Evolutionary conservation across 2,797 vertebrate genomes (phyloP).

Genomic region (Hippocampus kuda): DNA sequence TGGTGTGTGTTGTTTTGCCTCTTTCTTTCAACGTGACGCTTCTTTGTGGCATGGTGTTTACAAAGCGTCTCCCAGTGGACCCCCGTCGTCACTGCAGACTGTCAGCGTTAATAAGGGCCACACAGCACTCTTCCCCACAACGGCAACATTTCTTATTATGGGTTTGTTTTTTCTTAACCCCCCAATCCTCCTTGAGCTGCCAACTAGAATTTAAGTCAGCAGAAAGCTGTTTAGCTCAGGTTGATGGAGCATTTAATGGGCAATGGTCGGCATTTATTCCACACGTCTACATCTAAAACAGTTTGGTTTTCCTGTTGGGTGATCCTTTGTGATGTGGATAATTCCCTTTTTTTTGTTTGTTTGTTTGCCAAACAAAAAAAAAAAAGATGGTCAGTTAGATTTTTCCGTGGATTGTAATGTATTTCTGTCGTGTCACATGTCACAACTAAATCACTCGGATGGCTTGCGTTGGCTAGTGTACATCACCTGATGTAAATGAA

Average conservation of each 20-base stretch:
- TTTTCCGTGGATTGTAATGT: background rate
- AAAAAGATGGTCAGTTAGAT: background rate
- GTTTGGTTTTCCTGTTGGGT: conserved; percentile 3
- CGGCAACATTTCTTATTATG: conserved; percentile 15
- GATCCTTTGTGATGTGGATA: background rate
- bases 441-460: background rate
- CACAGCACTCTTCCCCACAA: conserved; percentile 32
- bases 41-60: conserved; percentile 22
- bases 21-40: conserved; percentile 23
- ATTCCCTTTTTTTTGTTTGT: background rate
- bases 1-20: background rate
- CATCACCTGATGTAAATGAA: background rate
- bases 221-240: conserved; percentile 22
- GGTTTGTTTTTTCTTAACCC: background rate
- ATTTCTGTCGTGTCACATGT: background rate
- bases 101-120: conserved; percentile 50
- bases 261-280: conserved; percentile 20
- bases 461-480: background rate
- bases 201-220: conserved; percentile 40
- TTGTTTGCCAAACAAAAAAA: background rate
- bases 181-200: conserved; percentile 22
- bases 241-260: conserved; percentile 30
- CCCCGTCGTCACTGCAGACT: conserved; percentile 44
- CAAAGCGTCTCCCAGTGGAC: conserved; percentile 41
- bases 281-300: conserved; percentile 20